Evolutionary conservation across 2,113 vertebrate species (phyloP), one percentile per base, ranked within the genome.

Genomic region (Epinephelus moara): DNA sequence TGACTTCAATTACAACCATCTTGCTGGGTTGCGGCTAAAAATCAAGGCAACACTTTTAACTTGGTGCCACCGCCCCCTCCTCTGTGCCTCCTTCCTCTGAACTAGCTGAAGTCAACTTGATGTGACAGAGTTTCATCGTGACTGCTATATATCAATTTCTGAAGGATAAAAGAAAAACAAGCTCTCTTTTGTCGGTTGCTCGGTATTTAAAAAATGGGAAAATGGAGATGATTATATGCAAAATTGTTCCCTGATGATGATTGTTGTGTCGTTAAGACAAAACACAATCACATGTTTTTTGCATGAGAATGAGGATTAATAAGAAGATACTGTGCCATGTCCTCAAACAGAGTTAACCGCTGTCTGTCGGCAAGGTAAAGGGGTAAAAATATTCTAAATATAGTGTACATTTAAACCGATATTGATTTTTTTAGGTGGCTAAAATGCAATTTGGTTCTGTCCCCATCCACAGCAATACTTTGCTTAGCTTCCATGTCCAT

Each of bases 231-330:
- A 74, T 75, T 75, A 72, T 7, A 4, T 1, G 3, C 6, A 6
- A 18, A 59, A 78, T n/a, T 23, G 66, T 59, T 70, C 19, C 63
- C 49, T 10, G 73, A 63, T 75, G 53, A 42, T 11, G 13, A 17
- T 45, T 40, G 17, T 45, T 23, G 4, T 21, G 17, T 13, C 0
- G 40, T 45, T 64, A 23, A 14, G 25, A 60, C 2, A 37, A n/a
- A 37, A 40, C n/a, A 40, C 21, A 23, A 17, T 40, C 69, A 55
- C 52, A 70, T 59, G 70, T 45, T 45, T 11, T 45, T 37, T 19
- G 15, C 9, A 11, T 11, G 27, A 50, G 10, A 45, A 21, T 1
- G 3, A 17, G 8, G 17, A 61, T 33, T 2, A 53, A 4, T 47
- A 9, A 18, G 50, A 0, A 8, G 9, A 33, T n/a, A 47, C 15